Evolutionary conservation across 2,888 invertebrate species (phyloP).

Genomic region (Temnothorax ravouxi): DNA sequence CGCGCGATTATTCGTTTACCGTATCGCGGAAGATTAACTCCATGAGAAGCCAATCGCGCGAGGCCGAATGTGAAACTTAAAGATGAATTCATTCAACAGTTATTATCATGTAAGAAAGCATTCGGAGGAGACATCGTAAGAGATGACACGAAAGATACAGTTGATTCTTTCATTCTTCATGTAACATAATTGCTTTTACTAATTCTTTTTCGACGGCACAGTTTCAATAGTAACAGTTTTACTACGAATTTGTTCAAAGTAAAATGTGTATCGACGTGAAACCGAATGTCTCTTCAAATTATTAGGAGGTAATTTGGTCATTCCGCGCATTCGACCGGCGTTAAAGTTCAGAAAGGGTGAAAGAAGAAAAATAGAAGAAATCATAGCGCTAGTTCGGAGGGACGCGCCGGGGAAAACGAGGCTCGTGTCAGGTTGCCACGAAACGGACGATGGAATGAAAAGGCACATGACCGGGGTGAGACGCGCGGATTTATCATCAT

Average conservation of each 20-base stretch:
- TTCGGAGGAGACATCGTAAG: not conserved
- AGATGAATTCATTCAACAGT: slow-evolving; percentile 14
- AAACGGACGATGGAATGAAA: slow-evolving; percentile 48
- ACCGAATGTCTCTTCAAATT: not conserved
- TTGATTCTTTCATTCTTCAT: not conserved
- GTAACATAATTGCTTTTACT: no score
- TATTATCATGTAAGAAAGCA: not conserved
- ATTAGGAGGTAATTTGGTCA: slow-evolving; percentile 44
- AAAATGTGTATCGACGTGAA: not conserved
- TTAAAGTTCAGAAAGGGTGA: not conserved
- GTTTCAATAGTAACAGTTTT: not conserved
- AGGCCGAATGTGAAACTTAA: slow-evolving; percentile 1
- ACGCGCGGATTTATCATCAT: slow-evolving; percentile 50
- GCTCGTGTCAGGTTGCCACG: not conserved
- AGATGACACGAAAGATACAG: not conserved
- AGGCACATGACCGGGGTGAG: slow-evolving; percentile 52
- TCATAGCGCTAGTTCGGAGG: not conserved
- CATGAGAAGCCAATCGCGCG: no score
- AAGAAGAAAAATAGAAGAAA: slow-evolving; percentile 3
- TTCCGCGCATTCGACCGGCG: slow-evolving; percentile 9
- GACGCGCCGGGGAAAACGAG: not conserved
- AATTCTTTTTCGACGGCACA: no score
- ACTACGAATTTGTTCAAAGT: not conserved
- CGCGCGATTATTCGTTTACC: slow-evolving; percentile 34
- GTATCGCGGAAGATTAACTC: slow-evolving; percentile 16